Evolutionary conservation across 2,797 vertebrate species (phyloP), one percentile per base, ranked within the genome.

Genomic region (Hozukius guyotensis): DNA sequence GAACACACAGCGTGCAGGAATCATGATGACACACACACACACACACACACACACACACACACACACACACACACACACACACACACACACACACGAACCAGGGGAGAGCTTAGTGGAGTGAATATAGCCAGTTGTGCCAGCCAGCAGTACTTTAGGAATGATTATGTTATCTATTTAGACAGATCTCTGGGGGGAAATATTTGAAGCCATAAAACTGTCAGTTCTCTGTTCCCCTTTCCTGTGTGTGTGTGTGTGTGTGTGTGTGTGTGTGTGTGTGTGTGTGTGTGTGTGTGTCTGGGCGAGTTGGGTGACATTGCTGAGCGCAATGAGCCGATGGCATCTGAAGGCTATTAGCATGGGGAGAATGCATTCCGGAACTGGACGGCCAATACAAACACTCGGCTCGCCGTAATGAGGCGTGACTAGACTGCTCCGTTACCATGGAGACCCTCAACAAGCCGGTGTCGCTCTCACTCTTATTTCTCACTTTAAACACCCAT

Each of bases 321-420:
- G 94, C 24, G 85, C 91, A 91, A 88, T 91, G 91, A 95, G 90
- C 86, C 89, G 88, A 92, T 94, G 92, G 89, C 92, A 93, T 94
- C 93, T 91, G 88, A 93, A 93, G 93, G 93, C 94, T 91, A 93
- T 95, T 96, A 95, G 92, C 92, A 94, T 93, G 89, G 89, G 87
- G 89, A 93, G 93, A 92, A 92, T 90, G 93, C 91, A 94, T 95
- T 95, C 94, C 91, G 90, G 93, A 94, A 95, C 93, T 93, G 87
- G 87, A 84, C 78, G 71, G 86, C 91, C 94, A 93, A 95, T 91
- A 88, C 91, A 93, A 96, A 95, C 93, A 93, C 85, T 82, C 84
- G 72, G 85, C 85, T 89, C 70, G 77, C 91, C 70, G 80, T 95
- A 95, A 96, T 95, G 92, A 95, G 94, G 93, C 93, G 92, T 95